Evolutionary conservation across 2,113 vertebrate genomes (phyloP), one percentile per base, ranked within the genome.

Genomic region (Perognathus longimembris): DNA sequence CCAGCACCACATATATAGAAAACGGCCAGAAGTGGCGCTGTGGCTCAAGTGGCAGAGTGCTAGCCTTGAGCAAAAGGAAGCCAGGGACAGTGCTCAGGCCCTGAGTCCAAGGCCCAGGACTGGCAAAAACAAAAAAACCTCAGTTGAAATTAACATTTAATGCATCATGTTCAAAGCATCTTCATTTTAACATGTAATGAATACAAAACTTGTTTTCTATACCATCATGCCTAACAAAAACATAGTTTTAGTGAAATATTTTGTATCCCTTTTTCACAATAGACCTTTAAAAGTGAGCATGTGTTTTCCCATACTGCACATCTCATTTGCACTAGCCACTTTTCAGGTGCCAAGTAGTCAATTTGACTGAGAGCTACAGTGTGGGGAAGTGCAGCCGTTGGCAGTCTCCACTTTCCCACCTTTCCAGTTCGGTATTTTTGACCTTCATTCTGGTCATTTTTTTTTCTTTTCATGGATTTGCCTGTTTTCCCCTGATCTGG

Each of bases 391-490:
- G 1, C 15, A 82, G 20, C 7, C 11, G 12, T 84, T 30, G 20
- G 14, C 6, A 30, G 1, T 38, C 67, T 73, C n/a, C 40, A 3
- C n/a, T 76, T 11, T 8, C 22, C 34, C 18, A 10, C 5, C 34
- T n/a, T 50, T 70, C 79, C 12, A 70, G 34, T 79, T 83, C 61
- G 91, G 95, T 3, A 34, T 90, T 88, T 92, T 74, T 81, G 67
- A 77, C 7, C 45, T 93, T 74, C 70, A 38, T 42, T 88, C 36
- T 38, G 30, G 18, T 28, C 45, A 34, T 87, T 61, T 17, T 34
- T 5, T 85, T 88, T 91, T 64, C 42, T 34, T 67, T 61, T 69
- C 63, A 71, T 78, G 7, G 15, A 17, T 40, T 28, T 91, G 24
- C 40, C 50, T 79, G 17, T 89, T 82, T 77, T 70, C 24, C 28